Percentiles rank a stretch among this genome's conserved stretches.
Evolutionary conservation across 2,113 vertebrate genomes (phyloP).

Genomic region (Sinocyclocheilus anshuiensis): DNA sequence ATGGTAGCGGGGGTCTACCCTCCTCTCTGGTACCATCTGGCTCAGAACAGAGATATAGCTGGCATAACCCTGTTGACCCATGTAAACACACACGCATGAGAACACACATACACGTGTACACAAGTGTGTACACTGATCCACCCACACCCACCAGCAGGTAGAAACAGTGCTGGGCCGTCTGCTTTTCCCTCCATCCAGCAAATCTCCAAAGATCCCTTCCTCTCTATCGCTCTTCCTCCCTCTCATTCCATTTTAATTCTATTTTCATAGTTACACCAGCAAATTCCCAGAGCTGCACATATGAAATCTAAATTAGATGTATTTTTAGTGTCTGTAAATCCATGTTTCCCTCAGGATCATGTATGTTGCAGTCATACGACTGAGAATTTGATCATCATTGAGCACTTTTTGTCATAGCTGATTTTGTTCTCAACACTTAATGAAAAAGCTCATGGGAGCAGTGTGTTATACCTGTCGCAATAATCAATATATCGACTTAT

Average conservation of each 20-base stretch:
- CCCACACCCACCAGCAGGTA: conserved; percentile 17
- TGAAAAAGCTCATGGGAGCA: not conserved
- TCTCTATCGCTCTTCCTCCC: not conserved
- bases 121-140: conserved; percentile 13
- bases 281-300: not conserved
- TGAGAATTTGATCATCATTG: conserved; percentile 2
- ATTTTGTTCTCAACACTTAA: not conserved
- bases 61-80: conserved; percentile 37
- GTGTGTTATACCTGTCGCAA: not conserved
- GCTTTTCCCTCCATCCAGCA: conserved; percentile 33
- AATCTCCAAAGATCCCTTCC: conserved; percentile 18
- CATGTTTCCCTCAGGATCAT: not conserved
- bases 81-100: conserved; percentile 26
- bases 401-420: not conserved
- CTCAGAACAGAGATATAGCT: conserved; percentile 36
- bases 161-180: conserved; percentile 42
- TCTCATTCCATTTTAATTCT: not conserved
- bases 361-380: not conserved
- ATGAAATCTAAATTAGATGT: not conserved
- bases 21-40: conserved; percentile 53
- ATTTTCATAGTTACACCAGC: conserved; percentile 2
- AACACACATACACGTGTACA: conserved; percentile 32
- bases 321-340: not conserved
- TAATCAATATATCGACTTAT: too few species aligned
- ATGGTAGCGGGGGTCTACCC: conserved; percentile 31